These are phyloP conservation scores for Tetragonisca angustula DNA, from an alignment of 2,888 invertebrate species.

Conservation along the genomic window DNA sequence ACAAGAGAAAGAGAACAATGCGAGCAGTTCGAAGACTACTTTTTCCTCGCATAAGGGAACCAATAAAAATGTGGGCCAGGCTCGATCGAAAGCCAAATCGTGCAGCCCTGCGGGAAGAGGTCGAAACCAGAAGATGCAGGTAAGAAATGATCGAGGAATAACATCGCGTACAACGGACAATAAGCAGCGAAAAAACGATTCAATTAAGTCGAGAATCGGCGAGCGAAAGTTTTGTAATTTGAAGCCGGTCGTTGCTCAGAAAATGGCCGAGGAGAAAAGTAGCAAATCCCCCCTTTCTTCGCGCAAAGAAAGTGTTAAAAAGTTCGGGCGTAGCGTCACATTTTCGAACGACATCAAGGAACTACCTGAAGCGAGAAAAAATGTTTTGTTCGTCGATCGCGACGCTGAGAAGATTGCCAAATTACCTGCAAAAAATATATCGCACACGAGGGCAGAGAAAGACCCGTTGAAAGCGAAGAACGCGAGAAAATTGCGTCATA, in stretches of 20 bases:
- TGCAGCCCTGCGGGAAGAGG: slow-evolving; percentile 2
- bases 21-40: neutral
- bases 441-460: neutral
- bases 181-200: slow-evolving; percentile 9
- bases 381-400: neutral
- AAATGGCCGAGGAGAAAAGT: slow-evolving; percentile 12
- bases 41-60: neutral
- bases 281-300: neutral
- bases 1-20: neutral
- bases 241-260: neutral
- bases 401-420: neutral
- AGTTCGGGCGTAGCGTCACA: slow-evolving; percentile 43
- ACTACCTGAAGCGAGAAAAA: neutral
- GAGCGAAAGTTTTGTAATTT: slow-evolving; percentile 6
- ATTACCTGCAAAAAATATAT: neutral
- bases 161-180: slow-evolving; percentile 1
- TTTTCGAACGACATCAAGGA: slow-evolving; percentile 44
- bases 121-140: neutral
- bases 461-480: neutral
- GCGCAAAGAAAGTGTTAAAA: slow-evolving; percentile 38
- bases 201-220: neutral
- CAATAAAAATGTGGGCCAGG: neutral
- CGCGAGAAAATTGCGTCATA: neutral
- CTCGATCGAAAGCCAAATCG: slow-evolving; percentile 29
- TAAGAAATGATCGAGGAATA: neutral